Conservation (phyloP, 2,888 invertebrate species). For the Agonopterix subpropinquella region DNA sequence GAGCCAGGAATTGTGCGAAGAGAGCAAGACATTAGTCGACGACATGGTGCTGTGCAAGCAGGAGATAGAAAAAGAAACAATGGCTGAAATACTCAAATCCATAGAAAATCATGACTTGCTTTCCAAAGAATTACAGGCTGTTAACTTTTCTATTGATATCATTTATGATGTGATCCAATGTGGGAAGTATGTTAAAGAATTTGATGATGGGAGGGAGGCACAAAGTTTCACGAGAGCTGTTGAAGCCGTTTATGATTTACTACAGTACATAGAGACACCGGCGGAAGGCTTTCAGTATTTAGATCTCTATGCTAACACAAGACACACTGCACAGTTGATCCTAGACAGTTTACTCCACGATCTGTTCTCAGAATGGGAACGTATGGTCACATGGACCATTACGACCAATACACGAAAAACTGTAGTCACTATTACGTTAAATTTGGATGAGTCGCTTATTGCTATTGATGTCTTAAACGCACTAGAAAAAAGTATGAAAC, state of each 20-base stretch:
- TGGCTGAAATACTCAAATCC: conserved; percentile 76
- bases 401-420: conserved; percentile 36
- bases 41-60: conserved; percentile 73
- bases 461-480: conserved; percentile 52
- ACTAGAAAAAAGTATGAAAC: conserved; percentile 56
- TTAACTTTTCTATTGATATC: conserved; percentile 72
- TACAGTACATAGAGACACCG: conserved; percentile 57
- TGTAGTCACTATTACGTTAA: conserved; percentile 45
- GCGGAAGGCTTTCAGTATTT: conserved; percentile 66
- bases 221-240: conserved; percentile 60
- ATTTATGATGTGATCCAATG: conserved; percentile 47
- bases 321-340: conserved; percentile 54
- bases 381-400: conserved; percentile 58
- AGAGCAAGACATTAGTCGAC: conserved; percentile 55
- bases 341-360: conserved; percentile 62
- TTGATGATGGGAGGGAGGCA: conserved; percentile 44
- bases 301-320: conserved; percentile 67
- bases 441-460: conserved; percentile 33
- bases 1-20: conserved; percentile 50
- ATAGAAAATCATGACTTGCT: conserved; percentile 76
- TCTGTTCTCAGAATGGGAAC: conserved; percentile 62
- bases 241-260: conserved; percentile 63
- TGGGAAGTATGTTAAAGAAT: conserved; percentile 48
- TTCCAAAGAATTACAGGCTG: conserved; percentile 70
- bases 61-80: conserved; percentile 77